Evolutionary conservation across 2,797 vertebrate genomes (phyloP), one percentile per base, ranked within the genome.

Genomic region (Knipowitschia caucasica): DNA sequence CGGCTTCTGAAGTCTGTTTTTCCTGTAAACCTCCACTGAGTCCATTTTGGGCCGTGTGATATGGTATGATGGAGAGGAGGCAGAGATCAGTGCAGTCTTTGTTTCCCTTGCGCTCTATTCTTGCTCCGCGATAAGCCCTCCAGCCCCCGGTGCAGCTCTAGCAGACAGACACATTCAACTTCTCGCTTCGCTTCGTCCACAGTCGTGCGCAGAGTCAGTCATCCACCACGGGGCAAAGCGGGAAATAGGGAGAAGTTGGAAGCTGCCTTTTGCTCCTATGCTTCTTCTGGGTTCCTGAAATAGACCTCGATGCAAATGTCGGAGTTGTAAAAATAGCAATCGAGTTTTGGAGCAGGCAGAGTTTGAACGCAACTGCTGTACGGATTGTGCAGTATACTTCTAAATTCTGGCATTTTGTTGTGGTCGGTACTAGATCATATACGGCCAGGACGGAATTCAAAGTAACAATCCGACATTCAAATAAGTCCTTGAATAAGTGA

Each of bases 101-200:
- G 66, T 73, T 82, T 85, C 82, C 54, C 63, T 69, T 71, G 69
- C 61, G 53, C 56, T 55, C 58, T 39, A 61, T 58, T 56, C 69
- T 52, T 64, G 42, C 59, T 15, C 75, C 46, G 36, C 46, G 72
- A 73, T 78, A 74, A 78, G 72, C 68, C 53, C 44, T 54, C n/a
- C n/a, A 60, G 67, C 62, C 64, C 70, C 52, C 46, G 21, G 55
- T 64, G 51, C 53, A 46, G 52, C 25, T 70, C 69, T 63, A 50
- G 40, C 53, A 3, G 50, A 46, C 57, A 75, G 76, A 73, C 81
- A 81, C 71, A 86, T 73, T 81, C 62, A 30, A 85, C 78, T 67
- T 63, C 73, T 74, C 56, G 50, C 85, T 78, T 56, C 62, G 80
- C 68, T 82, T 83, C 69, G 63, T 80, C 57, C 24, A 65, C 65